Evolutionary conservation across 1,140 invertebrate species (phyloP).

Genomic region (Littorina saxatilis): DNA sequence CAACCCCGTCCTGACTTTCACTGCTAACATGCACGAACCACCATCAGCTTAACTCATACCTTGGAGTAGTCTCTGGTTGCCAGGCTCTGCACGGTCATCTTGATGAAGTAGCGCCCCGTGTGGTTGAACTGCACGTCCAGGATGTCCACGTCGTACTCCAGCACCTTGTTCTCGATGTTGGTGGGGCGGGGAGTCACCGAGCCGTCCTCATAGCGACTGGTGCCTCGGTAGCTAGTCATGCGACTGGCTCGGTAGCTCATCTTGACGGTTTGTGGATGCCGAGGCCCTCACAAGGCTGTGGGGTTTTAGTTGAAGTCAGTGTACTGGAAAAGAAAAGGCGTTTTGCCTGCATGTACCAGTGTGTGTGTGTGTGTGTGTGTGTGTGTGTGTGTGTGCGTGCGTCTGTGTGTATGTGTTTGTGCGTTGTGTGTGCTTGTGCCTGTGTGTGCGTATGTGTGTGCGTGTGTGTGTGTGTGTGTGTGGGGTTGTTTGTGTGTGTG

Average conservation of each 20-base stretch:
- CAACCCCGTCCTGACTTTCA: too few species aligned
- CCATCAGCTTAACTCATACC: too few species aligned
- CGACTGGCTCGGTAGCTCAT: not conserved
- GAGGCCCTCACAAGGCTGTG: not conserved
- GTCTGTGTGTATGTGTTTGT: too few species aligned
- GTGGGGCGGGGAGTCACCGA: not conserved
- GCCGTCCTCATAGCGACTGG: not conserved
- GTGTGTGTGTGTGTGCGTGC: too few species aligned
- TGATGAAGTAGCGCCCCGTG: slow-evolving; percentile 62
- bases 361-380: too few species aligned
- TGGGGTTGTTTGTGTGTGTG: too few species aligned
- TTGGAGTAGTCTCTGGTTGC: slow-evolving; percentile 57
- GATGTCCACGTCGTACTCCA: slow-evolving; percentile 64
- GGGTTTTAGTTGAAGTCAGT: not conserved
- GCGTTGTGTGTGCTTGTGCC: too few species aligned
- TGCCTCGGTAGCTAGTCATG: not conserved
- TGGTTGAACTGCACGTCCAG: slow-evolving; percentile 65
- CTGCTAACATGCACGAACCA: too few species aligned
- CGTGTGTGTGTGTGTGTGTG: too few species aligned
- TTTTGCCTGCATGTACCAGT: too few species aligned
- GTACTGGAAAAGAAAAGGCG: not conserved
- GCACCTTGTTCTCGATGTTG: slow-evolving; percentile 53
- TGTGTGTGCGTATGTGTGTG: not conserved
- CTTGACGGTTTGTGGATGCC: not conserved
- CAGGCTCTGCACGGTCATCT: slow-evolving; percentile 61